These are phyloP conservation scores for Sander lucioperca DNA, from an alignment of 2,113 vertebrate genomes.

Conservation along the genomic window DNA sequence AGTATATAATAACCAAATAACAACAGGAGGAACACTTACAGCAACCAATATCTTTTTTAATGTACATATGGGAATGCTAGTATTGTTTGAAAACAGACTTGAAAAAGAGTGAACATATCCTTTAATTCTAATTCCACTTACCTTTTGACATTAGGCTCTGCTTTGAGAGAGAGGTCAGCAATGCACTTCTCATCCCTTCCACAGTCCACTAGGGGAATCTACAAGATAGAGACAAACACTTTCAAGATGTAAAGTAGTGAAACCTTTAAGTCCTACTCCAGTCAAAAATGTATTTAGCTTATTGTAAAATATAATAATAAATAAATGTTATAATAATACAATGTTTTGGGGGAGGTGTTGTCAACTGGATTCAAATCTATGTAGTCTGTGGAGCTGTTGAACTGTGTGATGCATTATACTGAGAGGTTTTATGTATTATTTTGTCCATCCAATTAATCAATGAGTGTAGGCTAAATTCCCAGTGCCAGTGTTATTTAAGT, in stretches of 20 bases:
- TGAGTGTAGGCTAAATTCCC: neutral
- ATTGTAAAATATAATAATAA: neutral
- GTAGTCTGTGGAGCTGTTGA: neutral
- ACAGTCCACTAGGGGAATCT: slow-evolving; percentile 97
- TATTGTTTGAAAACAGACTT: neutral
- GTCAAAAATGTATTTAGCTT: neutral
- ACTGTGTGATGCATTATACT: neutral
- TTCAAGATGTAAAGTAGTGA: neutral
- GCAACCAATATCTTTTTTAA: neutral
- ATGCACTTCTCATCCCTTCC: slow-evolving; percentile 90
- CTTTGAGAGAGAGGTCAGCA: slow-evolving; percentile 89
- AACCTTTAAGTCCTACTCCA: neutral
- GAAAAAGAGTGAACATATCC: neutral
- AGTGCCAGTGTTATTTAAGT: neutral
- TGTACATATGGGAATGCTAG: neutral
- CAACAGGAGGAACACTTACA: neutral
- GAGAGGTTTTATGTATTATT: neutral
- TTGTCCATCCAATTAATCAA: neutral
- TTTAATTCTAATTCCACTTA: slow-evolving; percentile 30
- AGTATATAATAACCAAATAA: neutral
- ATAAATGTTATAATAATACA: no score
- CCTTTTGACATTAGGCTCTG: slow-evolving; percentile 81
- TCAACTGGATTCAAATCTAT: no score
- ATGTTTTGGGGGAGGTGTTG: no score
- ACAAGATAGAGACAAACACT: slow-evolving; percentile 31